phyloP scores from a whole-genome alignment of 2,113 vertebrate species.

The Xenopus laevis region DNA sequence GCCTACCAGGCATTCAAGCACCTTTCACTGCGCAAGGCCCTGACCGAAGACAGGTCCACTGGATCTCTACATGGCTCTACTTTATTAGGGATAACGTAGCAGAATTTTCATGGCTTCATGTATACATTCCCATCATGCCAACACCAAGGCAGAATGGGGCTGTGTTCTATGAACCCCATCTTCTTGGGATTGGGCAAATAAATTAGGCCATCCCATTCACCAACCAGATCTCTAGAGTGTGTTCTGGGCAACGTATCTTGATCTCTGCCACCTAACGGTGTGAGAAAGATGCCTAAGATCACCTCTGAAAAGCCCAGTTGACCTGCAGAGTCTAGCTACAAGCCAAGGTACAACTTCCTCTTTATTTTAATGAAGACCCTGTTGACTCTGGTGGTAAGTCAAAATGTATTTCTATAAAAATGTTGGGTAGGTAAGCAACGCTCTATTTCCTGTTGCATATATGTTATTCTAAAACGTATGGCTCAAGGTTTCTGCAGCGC shows the following conservation, averaged over 20 bases:
- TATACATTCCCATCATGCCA: slow-evolving; percentile 33
- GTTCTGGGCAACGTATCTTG: slow-evolving; percentile 13
- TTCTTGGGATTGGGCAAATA: slow-evolving; percentile 3
- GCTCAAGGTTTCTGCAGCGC: no score
- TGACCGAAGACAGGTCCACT: slow-evolving; percentile 24
- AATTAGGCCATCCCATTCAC: neutral
- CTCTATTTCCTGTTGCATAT: neutral
- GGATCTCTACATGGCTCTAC: neutral
- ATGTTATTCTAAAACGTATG: no score
- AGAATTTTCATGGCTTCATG: neutral
- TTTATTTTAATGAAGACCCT: slow-evolving; percentile 26
- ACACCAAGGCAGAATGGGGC: slow-evolving; percentile 10
- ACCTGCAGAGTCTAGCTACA: neutral
- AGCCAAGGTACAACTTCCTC: slow-evolving; percentile 14
- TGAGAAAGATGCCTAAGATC: slow-evolving; percentile 13
- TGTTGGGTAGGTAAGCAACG: neutral
- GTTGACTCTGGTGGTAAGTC: slow-evolving; percentile 30
- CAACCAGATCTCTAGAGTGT: slow-evolving; percentile 4
- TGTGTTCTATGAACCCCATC: slow-evolving; percentile 8
- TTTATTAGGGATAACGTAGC: neutral
- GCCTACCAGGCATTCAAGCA: slow-evolving; percentile 35
- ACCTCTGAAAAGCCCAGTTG: slow-evolving; percentile 4
- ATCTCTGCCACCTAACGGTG: slow-evolving; percentile 20
- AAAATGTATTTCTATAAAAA: neutral
- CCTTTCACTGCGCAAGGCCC: slow-evolving; percentile 5